Evolutionary conservation across 2,797 vertebrate genomes (phyloP).

Genomic region (Euphonia xanthogaster): DNA sequence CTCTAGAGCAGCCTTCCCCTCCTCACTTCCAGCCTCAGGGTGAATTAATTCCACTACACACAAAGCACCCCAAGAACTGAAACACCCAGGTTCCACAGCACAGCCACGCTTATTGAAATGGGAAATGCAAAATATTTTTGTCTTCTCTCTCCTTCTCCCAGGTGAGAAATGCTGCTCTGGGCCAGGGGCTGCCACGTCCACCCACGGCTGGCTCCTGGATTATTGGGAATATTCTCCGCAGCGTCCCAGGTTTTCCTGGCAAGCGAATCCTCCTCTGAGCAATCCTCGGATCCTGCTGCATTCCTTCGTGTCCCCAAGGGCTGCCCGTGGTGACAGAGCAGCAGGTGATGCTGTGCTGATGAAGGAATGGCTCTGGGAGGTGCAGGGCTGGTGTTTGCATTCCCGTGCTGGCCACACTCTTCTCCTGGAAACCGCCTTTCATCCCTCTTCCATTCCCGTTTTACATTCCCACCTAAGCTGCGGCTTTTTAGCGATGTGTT

Average conservation of each 20-base stretch:
- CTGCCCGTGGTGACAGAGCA: conserved; percentile 6
- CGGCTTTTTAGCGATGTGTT: neutral
- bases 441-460: fast-evolving
- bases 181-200: neutral
- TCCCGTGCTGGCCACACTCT: neutral
- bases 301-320: neutral
- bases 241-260: neutral
- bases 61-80: neutral
- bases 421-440: neutral
- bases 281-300: neutral
- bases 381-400: neutral
- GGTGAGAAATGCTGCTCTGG: neutral
- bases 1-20: neutral
- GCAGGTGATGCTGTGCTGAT: neutral
- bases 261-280: neutral
- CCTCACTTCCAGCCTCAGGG: neutral
- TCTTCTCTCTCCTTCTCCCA: neutral
- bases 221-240: neutral
- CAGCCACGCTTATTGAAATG: neutral
- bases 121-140: neutral
- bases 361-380: neutral
- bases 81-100: neutral
- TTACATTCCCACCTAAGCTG: neutral
- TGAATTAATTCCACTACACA: neutral
- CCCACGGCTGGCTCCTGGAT: neutral